These are phyloP conservation scores for Liodrosophila aerea DNA, from an alignment of 2,888 invertebrate genomes.

Conservation along the genomic window DNA sequence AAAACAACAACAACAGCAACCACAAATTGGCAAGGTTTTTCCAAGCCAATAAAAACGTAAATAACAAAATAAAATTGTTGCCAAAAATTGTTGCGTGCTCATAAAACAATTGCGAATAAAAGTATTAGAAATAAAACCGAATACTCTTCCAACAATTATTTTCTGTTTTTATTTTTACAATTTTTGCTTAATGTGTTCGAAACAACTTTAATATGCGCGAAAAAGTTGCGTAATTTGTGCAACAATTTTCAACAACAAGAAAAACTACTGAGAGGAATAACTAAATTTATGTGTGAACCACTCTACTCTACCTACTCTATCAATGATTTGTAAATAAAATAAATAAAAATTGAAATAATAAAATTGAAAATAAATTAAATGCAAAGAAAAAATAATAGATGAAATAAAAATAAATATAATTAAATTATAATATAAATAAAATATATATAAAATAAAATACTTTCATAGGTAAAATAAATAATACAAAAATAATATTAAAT, in stretches of 20 bases:
- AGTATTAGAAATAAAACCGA: background rate
- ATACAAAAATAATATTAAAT: too few species aligned
- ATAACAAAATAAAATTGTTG: background rate
- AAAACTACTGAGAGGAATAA: conserved; percentile 17
- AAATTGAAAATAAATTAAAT: too few species aligned
- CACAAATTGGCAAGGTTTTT: conserved; percentile 37
- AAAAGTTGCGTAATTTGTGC: conserved; percentile 45
- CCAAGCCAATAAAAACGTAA: conserved; percentile 8
- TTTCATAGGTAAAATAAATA: too few species aligned
- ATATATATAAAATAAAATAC: too few species aligned
- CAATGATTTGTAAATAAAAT: background rate
- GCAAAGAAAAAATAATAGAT: background rate
- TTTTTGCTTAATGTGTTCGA: conserved; percentile 25
- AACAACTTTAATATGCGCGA: conserved; percentile 32
- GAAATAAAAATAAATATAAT: background rate
- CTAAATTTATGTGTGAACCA: background rate
- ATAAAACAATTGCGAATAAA: background rate
- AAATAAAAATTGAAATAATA: background rate
- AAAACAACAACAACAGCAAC: conserved; percentile 14
- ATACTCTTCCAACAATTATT: background rate
- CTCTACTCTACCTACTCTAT: too few species aligned
- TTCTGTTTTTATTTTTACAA: too few species aligned
- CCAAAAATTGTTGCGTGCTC: conserved; percentile 2
- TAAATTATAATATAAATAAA: too few species aligned
- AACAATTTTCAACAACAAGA: conserved; percentile 32